These are phyloP conservation scores for Micropoecilia bifurca DNA, from an alignment of 2,797 vertebrate genomes.

Conservation along the genomic window DNA sequence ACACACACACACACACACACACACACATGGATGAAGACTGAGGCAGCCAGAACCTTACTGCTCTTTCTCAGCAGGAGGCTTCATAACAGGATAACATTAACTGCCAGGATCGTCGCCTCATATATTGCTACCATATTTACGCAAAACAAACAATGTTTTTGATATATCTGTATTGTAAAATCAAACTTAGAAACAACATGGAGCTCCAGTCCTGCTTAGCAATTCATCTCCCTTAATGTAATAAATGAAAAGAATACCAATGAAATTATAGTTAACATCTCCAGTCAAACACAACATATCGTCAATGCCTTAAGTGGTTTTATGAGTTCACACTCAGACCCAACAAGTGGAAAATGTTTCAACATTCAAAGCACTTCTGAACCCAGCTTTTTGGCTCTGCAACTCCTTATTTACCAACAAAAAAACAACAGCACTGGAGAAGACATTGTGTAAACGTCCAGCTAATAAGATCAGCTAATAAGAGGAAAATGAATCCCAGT, in stretches of 20 bases:
- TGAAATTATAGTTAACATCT: not conserved
- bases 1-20: no score
- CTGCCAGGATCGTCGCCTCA: slow-evolving; percentile 22
- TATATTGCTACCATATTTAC: slow-evolving; percentile 20
- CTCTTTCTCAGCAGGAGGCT: slow-evolving; percentile 64
- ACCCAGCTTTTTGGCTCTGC: not conserved
- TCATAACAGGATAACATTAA: slow-evolving; percentile 52
- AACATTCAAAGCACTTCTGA: not conserved
- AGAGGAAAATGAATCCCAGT: slow-evolving; percentile 15
- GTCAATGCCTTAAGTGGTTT: not conserved
- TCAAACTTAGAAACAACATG: not conserved
- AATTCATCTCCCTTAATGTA: not conserved
- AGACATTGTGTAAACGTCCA: slow-evolving; percentile 25
- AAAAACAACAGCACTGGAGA: slow-evolving; percentile 28
- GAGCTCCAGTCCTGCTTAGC: slow-evolving; percentile 1
- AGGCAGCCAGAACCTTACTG: slow-evolving; percentile 52
- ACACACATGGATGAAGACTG: slow-evolving; percentile 17
- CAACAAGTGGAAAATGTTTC: not conserved
- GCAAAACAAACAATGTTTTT: slow-evolving; percentile 20
- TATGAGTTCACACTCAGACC: not conserved
- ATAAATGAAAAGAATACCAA: not conserved
- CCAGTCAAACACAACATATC: not conserved
- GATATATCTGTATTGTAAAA: slow-evolving; percentile 16
- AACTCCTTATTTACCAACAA: slow-evolving; percentile 16
- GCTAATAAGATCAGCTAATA: slow-evolving; percentile 33